Evolutionary conservation across 2,113 vertebrate species (phyloP), one percentile per base, ranked within the genome.

Genomic region (Chitala chitala): DNA sequence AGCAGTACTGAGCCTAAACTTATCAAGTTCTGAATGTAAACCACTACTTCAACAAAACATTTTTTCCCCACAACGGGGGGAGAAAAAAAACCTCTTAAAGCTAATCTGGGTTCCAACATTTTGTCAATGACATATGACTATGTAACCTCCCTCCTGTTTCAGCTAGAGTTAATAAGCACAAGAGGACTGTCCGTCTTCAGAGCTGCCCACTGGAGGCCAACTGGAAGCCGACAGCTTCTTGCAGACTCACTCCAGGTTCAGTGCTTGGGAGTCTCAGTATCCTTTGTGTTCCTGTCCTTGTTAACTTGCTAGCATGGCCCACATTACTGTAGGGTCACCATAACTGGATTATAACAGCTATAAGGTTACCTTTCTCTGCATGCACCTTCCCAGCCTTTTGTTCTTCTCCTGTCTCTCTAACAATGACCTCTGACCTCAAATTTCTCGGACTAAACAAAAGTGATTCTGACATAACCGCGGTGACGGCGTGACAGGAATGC

Each of bases 81-180:
- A n/a, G n/a, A n/a, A n/a, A n/a, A n/a, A n/a, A n/a, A n/a, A n/a
- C n/a, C n/a, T n/a, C n/a, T n/a, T n/a, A n/a, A n/a, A n/a, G n/a
- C n/a, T n/a, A n/a, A n/a, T n/a, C n/a, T n/a, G n/a, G n/a, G n/a
- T n/a, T n/a, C n/a, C n/a, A n/a, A n/a, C n/a, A n/a, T n/a, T n/a
- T n/a, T n/a, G n/a, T n/a, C n/a, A n/a, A n/a, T n/a, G n/a, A n/a
- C n/a, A n/a, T n/a, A n/a, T n/a, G n/a, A n/a, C n/a, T n/a, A n/a
- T n/a, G n/a, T 66, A 40, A 38, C 40, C 38, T 42, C 55, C 29
- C 31, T 71, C 69, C 38, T 40, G 29, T 20, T 72, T 72, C 54
- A n/a, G 48, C 38, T 61, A 26, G 40, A 59, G 44, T 46, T 15
- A 12, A 44, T 22, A 46, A 59, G 71, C 40, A 48, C n/a, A 72